Evolutionary conservation across 2,888 invertebrate species (phyloP).

Genomic region (Tetragonisca angustula): DNA sequence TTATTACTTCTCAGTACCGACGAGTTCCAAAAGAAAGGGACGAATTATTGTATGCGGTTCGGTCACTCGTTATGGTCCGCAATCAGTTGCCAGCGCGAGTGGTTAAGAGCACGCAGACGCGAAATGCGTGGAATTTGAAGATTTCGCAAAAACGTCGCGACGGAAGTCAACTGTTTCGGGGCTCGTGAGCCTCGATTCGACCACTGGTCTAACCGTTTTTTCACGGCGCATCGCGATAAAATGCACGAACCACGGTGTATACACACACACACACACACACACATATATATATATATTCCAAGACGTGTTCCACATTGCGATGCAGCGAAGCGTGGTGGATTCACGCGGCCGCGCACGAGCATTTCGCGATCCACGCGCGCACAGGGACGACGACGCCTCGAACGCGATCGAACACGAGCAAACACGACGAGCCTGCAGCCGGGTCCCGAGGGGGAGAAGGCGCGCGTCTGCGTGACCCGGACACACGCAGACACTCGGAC

Average conservation of each 20-base stretch:
- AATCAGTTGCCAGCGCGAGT: no score
- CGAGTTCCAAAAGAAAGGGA: no score
- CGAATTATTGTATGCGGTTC: no score
- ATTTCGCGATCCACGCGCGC: constrained; percentile 37
- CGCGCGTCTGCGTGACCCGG: not conserved
- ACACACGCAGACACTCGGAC: not conserved
- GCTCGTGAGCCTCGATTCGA: not conserved
- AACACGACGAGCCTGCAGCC: not conserved
- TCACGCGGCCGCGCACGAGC: constrained; percentile 46
- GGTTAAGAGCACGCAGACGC: not conserved
- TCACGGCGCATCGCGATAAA: not conserved
- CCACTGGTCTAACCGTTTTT: not conserved
- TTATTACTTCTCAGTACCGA: no score
- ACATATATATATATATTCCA: not conserved
- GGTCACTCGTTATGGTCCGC: no score
- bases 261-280: not conserved
- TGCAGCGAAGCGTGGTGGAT: constrained; percentile 59
- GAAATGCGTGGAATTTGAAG: not conserved
- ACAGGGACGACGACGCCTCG: constrained; percentile 3
- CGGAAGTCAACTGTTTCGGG: constrained; percentile 42
- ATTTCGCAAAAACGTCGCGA: not conserved
- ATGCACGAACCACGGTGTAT: constrained; percentile 27
- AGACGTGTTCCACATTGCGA: constrained; percentile 57
- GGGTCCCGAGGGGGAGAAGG: not conserved
- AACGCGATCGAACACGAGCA: constrained; percentile 15